A percentile compares a stretch with the other conserved stretches of the same genome.
Conservation (phyloP, 2,888 invertebrate genomes). For the Chrysolina oricalcia region DNA sequence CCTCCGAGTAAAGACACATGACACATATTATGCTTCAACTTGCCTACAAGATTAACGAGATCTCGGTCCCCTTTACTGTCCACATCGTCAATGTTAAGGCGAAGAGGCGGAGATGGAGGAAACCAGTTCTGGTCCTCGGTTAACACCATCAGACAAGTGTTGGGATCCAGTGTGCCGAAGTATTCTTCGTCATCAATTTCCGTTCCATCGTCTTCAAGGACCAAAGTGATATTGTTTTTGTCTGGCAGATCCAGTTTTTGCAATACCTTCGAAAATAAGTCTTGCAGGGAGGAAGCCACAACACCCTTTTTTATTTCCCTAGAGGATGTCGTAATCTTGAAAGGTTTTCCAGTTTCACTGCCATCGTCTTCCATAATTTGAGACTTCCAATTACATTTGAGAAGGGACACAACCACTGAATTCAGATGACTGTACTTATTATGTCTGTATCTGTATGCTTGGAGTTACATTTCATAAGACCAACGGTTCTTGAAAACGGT, state of each 20-base stretch:
- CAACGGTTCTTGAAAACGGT: too few species aligned
- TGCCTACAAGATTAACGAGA: constrained; percentile 84
- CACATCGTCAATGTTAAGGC: constrained; percentile 71
- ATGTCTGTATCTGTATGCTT: too few species aligned
- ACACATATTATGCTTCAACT: constrained; percentile 86
- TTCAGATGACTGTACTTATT: not conserved
- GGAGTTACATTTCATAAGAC: too few species aligned
- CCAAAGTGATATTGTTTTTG: constrained; percentile 83
- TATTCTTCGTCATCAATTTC: constrained; percentile 97
- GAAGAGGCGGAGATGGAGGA: constrained; percentile 77
- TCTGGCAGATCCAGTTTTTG: constrained; percentile 80
- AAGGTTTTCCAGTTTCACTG: constrained; percentile 76
- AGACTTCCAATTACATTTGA: constrained; percentile 48
- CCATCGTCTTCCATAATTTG: constrained; percentile 75
- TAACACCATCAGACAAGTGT: constrained; percentile 89
- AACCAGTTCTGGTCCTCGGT: constrained; percentile 84
- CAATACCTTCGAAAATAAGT: constrained; percentile 83
- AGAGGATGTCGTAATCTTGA: constrained; percentile 86
- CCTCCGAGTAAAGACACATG: constrained; percentile 90
- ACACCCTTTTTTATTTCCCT: constrained; percentile 88
- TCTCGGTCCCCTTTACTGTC: constrained; percentile 73
- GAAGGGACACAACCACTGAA: not conserved
- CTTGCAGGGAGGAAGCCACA: constrained; percentile 85
- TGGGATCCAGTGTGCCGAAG: constrained; percentile 91
- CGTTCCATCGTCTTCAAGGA: constrained; percentile 93